Evolutionary conservation across 1,140 invertebrate species (phyloP).

Genomic region (Trachymyrmex septentrionalis): DNA sequence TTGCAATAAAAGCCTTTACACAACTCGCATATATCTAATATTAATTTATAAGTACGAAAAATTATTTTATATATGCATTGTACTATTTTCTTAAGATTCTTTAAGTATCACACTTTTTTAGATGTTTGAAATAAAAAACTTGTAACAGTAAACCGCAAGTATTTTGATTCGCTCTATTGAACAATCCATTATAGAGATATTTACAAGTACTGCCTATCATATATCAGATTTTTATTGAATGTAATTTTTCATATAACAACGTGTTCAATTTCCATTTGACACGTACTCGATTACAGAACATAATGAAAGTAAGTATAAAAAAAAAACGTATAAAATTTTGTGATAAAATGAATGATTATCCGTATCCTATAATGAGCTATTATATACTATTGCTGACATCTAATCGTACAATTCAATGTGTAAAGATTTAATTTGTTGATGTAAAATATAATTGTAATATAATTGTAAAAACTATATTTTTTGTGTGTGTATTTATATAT

Average conservation of each 20-base stretch:
- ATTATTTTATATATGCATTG: background rate
- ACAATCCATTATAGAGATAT: background rate
- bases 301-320: conserved; percentile 33
- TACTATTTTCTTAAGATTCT: background rate
- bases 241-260: background rate
- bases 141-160: background rate
- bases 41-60: background rate
- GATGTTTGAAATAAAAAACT: background rate
- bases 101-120: no score
- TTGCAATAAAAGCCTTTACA: background rate
- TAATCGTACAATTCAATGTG: background rate
- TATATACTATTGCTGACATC: background rate
- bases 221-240: conserved; percentile 3
- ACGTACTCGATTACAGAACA: background rate
- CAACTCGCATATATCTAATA: background rate
- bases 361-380: background rate
- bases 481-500: no score
- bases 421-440: background rate
- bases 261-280: background rate
- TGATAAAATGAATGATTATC: background rate
- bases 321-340: conserved; percentile 16
- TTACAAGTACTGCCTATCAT: background rate
- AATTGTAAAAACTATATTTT: background rate
- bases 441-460: no score
- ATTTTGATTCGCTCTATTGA: background rate